Conservation (phyloP, 2,888 invertebrate species). For the Prosapia bicincta region DNA sequence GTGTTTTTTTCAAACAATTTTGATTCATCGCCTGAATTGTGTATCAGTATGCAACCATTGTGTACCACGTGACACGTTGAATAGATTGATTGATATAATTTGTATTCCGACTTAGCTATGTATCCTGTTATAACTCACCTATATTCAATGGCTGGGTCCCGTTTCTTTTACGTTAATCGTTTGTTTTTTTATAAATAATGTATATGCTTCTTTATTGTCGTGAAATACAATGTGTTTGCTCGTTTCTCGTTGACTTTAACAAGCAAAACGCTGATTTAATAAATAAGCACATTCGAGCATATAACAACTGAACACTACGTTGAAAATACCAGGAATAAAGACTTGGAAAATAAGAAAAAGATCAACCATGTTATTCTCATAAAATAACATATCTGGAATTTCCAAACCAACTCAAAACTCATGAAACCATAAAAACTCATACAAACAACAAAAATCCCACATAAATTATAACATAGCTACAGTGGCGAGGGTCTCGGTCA, state of each 20-base stretch:
- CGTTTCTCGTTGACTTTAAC: not conserved
- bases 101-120: not conserved
- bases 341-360: no score
- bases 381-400: no score
- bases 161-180: not conserved
- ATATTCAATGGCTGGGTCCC: not conserved
- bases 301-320: no score
- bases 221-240: not conserved
- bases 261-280: no score
- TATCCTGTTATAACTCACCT: not conserved
- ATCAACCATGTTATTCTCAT: no score
- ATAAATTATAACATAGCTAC: no score
- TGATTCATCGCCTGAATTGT: not conserved
- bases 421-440: no score
- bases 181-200: not conserved
- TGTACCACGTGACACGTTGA: not conserved
- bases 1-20: not conserved
- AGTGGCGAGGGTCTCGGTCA: no score
- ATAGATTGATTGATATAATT: conserved; percentile 2
- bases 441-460: no score
- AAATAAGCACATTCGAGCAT: no score
- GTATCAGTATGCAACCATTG: not conserved
- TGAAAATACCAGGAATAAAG: no score
- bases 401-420: no score
- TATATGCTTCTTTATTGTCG: not conserved